Percentiles rank a stretch among this genome's conserved stretches.
These are phyloP conservation scores for Metacarcinus magister DNA, from an alignment of 2,888 invertebrate genomes.

Conservation along the genomic window DNA sequence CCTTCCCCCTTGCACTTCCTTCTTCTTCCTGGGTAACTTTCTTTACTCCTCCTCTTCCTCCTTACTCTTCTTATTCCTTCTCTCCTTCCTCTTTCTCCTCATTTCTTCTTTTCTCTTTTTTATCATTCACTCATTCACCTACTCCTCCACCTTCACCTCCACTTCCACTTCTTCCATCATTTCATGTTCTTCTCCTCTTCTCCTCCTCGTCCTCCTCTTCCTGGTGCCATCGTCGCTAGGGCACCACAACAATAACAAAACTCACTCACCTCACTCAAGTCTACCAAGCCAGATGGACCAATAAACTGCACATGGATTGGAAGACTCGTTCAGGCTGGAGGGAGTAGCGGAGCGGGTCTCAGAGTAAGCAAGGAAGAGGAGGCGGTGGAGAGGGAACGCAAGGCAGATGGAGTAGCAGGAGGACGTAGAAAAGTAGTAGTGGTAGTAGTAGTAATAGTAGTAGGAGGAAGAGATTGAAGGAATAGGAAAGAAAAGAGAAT, in stretches of 20 bases:
- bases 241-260: slow-evolving; percentile 63
- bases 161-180: background rate
- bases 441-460: background rate
- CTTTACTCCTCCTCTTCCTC: background rate
- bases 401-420: background rate
- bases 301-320: slow-evolving; percentile 62
- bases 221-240: background rate
- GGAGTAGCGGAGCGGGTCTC: background rate
- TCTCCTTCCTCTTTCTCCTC: background rate
- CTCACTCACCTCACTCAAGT: slow-evolving; percentile 67
- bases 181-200: background rate
- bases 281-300: slow-evolving; percentile 69
- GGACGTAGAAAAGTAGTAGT: background rate
- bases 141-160: background rate
- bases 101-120: background rate
- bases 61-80: background rate
- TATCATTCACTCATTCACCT: background rate
- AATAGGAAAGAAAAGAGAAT: background rate
- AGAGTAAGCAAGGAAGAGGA: background rate
- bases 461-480: background rate
- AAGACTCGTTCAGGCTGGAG: slow-evolving; percentile 46
- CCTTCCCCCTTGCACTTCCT: background rate
- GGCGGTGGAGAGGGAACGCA: background rate
- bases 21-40: background rate
- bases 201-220: background rate